A percentile compares a stretch with the other conserved stretches of the same genome.
phyloP scores from a whole-genome alignment of 2,888 invertebrate species.

The Drosophila buzzatii region DNA sequence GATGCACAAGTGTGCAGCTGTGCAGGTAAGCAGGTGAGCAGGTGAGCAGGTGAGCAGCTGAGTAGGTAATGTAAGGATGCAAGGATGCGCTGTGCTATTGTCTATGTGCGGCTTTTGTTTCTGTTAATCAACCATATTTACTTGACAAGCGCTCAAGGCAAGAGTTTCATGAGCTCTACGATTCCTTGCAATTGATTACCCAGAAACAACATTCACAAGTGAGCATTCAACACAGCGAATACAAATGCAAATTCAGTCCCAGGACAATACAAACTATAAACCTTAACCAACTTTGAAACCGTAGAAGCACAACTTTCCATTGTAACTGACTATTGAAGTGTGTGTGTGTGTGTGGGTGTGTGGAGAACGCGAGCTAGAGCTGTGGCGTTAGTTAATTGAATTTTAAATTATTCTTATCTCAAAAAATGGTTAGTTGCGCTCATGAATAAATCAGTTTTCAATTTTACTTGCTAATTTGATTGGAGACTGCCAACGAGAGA shows the following conservation, averaged over 20 bases:
- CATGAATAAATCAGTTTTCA: conserved; percentile 78
- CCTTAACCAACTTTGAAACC: conserved; percentile 32
- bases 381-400: conserved; percentile 68
- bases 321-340: conserved; percentile 34
- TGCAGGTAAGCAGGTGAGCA: not conserved
- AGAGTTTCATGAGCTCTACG: conserved; percentile 37
- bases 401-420: conserved; percentile 71
- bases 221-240: conserved; percentile 16
- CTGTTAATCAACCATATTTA: conserved; percentile 71
- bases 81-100: conserved; percentile 9
- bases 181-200: conserved; percentile 40
- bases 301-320: conserved; percentile 36
- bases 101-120: conserved; percentile 58
- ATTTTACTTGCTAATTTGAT: conserved; percentile 79
- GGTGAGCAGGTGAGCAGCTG: too few relatives aligned
- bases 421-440: conserved; percentile 63
- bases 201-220: conserved; percentile 41
- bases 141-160: conserved; percentile 59
- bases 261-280: conserved; percentile 34
- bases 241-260: conserved; percentile 37
- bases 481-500: conserved; percentile 44
- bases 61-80: not conserved
- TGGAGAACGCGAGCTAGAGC: not conserved
- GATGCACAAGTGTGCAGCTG: not conserved
- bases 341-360: conserved; percentile 19